Evolutionary conservation across 2,113 vertebrate species (phyloP), one percentile per base, ranked within the genome.

Genomic region (Neolamprologus kungweensis): DNA sequence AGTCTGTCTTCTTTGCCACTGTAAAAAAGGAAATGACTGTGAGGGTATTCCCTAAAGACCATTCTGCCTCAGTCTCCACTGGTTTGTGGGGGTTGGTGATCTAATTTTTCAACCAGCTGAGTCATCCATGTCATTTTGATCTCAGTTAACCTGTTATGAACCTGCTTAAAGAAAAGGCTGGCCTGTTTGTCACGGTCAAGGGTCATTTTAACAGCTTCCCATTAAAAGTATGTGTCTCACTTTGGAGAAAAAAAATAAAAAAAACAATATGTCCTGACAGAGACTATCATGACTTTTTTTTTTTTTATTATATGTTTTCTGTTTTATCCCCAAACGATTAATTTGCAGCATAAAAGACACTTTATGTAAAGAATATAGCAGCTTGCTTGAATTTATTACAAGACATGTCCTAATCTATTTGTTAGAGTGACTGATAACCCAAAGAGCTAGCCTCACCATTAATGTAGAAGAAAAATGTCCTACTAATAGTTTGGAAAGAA

Each of bases 121-220:
- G 84, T 90, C 92, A 91, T 81, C 21, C 23, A 33, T 63, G 21
- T 2, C 4, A 7, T 85, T 89, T 89, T 73, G 78, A 88, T 89
- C 80, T 88, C 79, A 85, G 88, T 81, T 47, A n/a, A 90, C 31
- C 57, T 87, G 83, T 91, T 82, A 89, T 42, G 79, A 89, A 85
- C 6, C 10, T 60, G 14, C 60, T 53, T 53, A 23, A 47, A n/a
- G 26, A 50, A 93, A 78, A 73, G 37, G 28, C 87, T 11, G 3
- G 13, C 35, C 16, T 7, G 26, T 60, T 45, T 54, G 53, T 80
- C 17, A 19, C 1, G 1, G 14, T 50, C 21, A 28, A 40, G 28
- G 14, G 23, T 53, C 9, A 12, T 57, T 84, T 75, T 23, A 50
- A 47, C 13, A 42, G 5, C 21, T 28, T 81, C 47, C 9, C 11